Conservation (phyloP, 1,140 invertebrate species). For the Drosophila hydei region DNA sequence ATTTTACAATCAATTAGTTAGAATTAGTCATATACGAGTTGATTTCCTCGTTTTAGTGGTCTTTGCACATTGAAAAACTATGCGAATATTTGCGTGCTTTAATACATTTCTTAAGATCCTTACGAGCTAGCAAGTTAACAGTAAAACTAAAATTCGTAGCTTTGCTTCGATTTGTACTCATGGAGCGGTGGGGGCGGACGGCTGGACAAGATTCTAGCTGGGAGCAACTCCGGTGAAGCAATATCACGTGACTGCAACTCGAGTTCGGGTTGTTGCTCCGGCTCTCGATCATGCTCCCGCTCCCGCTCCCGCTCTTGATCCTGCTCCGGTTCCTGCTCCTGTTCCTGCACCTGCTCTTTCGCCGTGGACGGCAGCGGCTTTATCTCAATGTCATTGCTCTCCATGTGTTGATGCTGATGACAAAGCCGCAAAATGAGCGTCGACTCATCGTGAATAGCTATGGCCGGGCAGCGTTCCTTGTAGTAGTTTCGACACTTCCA, state of each 20-base stretch:
- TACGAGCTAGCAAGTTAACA: slow-evolving; percentile 48
- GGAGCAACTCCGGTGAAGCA: background rate
- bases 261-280: background rate
- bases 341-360: slow-evolving; percentile 14
- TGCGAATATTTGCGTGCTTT: slow-evolving; percentile 48
- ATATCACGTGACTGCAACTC: background rate
- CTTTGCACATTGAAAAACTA: slow-evolving; percentile 37
- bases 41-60: background rate
- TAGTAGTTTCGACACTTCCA: slow-evolving; percentile 84
- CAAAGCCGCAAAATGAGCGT: slow-evolving; percentile 73
- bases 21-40: background rate
- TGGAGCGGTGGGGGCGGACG: slow-evolving; percentile 45
- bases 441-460: slow-evolving; percentile 80
- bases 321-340: background rate
- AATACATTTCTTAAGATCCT: slow-evolving; percentile 59
- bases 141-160: slow-evolving; percentile 41
- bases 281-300: background rate
- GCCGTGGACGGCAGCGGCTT: slow-evolving; percentile 59
- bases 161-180: slow-evolving; percentile 47
- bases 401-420: slow-evolving; percentile 77
- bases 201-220: background rate
- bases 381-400: slow-evolving; percentile 80
- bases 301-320: background rate
- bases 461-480: slow-evolving; percentile 81
- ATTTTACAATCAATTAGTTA: background rate